These are phyloP conservation scores for Lagopus muta DNA, from an alignment of 2,113 vertebrate species.

Conservation along the genomic window DNA sequence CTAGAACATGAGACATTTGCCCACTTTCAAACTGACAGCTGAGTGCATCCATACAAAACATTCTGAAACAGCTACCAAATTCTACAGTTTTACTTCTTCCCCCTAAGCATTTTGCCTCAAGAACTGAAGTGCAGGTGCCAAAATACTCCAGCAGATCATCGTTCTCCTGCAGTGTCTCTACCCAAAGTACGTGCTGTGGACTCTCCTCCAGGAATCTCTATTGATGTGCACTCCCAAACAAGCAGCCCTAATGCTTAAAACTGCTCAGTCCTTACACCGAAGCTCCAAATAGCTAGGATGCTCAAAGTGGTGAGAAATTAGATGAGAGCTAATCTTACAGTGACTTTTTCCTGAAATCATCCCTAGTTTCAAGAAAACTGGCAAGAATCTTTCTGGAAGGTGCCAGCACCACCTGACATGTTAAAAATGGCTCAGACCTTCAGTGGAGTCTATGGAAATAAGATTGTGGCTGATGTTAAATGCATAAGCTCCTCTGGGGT, in stretches of 20 bases:
- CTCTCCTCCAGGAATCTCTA: neutral
- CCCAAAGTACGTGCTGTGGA: fast-evolving
- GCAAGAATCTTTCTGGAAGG: neutral
- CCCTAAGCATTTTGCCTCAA: neutral
- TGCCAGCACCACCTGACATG: neutral
- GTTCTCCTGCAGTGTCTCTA: neutral
- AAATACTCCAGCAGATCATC: neutral
- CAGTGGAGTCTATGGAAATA: neutral
- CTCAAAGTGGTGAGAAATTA: neutral
- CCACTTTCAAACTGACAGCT: neutral
- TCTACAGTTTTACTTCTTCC: neutral
- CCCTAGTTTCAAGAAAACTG: neutral
- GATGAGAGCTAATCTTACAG: neutral
- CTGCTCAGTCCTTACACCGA: neutral
- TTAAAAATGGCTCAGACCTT: slow-evolving; percentile 11
- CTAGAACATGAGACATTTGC: neutral
- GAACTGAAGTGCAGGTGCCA: neutral
- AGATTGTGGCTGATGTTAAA: slow-evolving; percentile 16
- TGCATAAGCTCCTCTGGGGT: neutral
- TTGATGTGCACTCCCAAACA: neutral
- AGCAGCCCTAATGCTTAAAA: neutral
- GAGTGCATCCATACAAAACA: neutral
- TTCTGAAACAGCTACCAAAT: neutral
- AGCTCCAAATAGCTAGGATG: neutral
- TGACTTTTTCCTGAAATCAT: neutral